Percentiles rank a stretch among this genome's conserved stretches.
Conservation (phyloP, 2,797 vertebrate genomes). For the Phoebastria nigripes region DNA sequence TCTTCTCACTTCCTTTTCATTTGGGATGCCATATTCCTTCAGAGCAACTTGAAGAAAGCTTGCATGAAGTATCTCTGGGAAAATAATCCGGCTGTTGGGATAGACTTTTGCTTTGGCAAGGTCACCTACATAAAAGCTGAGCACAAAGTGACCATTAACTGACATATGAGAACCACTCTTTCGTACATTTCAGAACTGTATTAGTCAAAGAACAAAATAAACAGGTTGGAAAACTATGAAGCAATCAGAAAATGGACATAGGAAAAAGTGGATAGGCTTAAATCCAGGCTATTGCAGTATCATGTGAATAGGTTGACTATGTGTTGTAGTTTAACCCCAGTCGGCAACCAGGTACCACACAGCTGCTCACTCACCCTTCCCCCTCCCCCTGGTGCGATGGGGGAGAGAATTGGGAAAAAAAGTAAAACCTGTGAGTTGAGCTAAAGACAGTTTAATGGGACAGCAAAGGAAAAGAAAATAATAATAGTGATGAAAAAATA, state of each 20-base stretch:
- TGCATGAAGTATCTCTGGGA: background rate
- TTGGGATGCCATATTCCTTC: background rate
- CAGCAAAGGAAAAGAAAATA: too few species aligned
- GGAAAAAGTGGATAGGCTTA: background rate
- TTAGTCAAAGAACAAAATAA: background rate
- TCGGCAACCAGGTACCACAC: too few species aligned
- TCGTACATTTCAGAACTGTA: background rate
- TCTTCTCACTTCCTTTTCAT: background rate
- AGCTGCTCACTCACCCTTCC: too few species aligned
- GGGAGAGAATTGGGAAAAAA: too few species aligned
- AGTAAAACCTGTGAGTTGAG: too few species aligned
- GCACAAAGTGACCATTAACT: background rate
- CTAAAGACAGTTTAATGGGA: too few species aligned
- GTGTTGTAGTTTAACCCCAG: too few species aligned
- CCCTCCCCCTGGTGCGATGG: too few species aligned
- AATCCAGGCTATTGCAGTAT: background rate
- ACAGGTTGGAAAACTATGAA: background rate
- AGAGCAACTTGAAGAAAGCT: rapidly evolving
- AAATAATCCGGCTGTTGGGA: background rate
- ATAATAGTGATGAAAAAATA: too few species aligned
- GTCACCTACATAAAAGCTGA: background rate
- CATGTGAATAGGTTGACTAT: background rate
- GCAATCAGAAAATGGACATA: background rate
- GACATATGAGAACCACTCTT: background rate
- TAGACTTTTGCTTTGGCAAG: background rate